Percentiles rank a stretch among this genome's conserved stretches.
phyloP scores from a whole-genome alignment of 2,797 vertebrate genomes.

The Apodemus agrarius region DNA sequence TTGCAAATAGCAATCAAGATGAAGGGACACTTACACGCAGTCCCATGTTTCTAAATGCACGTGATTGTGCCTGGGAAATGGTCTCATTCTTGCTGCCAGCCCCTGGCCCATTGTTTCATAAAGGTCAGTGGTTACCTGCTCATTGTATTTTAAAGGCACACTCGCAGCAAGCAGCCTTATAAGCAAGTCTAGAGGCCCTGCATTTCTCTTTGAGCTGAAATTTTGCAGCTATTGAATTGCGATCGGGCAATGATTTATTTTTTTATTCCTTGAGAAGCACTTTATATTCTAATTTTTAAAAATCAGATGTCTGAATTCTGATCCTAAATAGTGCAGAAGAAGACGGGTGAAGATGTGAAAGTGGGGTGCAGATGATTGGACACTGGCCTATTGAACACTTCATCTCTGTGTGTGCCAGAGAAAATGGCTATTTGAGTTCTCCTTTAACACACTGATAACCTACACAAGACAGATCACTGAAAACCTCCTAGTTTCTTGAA shows the following conservation, averaged over 20 bases:
- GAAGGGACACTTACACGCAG: conserved; percentile 57
- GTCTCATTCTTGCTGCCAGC: conserved; percentile 71
- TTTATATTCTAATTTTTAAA: conserved; percentile 61
- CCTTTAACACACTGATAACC: neutral
- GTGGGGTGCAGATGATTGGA: neutral
- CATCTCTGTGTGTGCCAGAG: neutral
- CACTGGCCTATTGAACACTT: conserved; percentile 25
- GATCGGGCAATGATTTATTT: conserved; percentile 48
- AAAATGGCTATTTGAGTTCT: conserved; percentile 31
- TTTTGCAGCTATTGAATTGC: conserved; percentile 71
- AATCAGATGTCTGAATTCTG: conserved; percentile 26
- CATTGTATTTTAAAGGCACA: conserved; percentile 82
- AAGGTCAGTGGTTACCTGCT: conserved; percentile 85
- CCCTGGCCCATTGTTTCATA: conserved; percentile 78
- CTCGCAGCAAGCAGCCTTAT: conserved; percentile 80
- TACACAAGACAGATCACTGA: neutral
- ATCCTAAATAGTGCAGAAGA: conserved; percentile 37
- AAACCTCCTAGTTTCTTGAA: conserved; percentile 33
- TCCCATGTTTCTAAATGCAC: conserved; percentile 70
- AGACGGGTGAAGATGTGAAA: conserved; percentile 18
- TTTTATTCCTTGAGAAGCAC: conserved; percentile 36
- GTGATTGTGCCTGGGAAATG: conserved; percentile 70
- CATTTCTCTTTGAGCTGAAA: conserved; percentile 73
- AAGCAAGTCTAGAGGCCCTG: conserved; percentile 77
- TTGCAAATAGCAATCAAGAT: conserved; percentile 21